Conservation (phyloP, 2,797 vertebrate genomes). For the Gymnoscopelus microlampas region DNA sequence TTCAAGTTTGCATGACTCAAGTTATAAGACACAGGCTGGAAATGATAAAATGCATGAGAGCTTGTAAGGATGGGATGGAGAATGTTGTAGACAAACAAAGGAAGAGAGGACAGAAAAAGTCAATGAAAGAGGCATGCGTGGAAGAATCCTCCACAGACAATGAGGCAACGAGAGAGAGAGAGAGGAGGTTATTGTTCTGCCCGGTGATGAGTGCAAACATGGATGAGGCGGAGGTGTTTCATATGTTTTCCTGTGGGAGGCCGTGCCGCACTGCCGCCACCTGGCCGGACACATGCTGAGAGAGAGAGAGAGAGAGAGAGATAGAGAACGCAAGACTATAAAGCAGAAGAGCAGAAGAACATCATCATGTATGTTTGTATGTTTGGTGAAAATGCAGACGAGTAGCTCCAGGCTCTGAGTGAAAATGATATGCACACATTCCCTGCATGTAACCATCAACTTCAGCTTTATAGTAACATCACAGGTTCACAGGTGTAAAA, state of each 20-base stretch:
- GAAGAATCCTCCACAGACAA: background rate
- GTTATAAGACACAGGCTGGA: background rate
- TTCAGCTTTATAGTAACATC: too few species aligned
- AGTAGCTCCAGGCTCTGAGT: too few species aligned
- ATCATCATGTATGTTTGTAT: too few species aligned
- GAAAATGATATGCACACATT: too few species aligned
- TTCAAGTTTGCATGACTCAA: too few species aligned
- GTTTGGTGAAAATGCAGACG: too few species aligned
- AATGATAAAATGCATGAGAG: background rate
- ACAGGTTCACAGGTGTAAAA: too few species aligned
- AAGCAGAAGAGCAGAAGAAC: too few species aligned
- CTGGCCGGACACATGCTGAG: slow-evolving; percentile 44
- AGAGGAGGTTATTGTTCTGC: slow-evolving; percentile 22
- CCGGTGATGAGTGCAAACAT: background rate
- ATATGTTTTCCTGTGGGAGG: slow-evolving; percentile 46
- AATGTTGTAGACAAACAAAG: slow-evolving; percentile 3
- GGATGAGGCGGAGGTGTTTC: slow-evolving; percentile 42
- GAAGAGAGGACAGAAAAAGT: slow-evolving; percentile 4
- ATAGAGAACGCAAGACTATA: too few species aligned
- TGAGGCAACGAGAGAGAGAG: slow-evolving; percentile 4
- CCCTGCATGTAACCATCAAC: too few species aligned
- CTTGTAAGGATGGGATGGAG: slow-evolving; percentile 15
- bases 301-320: too few species aligned
- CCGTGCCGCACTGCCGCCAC: slow-evolving; percentile 44
- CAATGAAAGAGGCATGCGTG: background rate